A percentile compares a stretch with the other conserved stretches of the same genome.
phyloP scores from a whole-genome alignment of 2,888 invertebrate species.

The Muscina levida region DNA sequence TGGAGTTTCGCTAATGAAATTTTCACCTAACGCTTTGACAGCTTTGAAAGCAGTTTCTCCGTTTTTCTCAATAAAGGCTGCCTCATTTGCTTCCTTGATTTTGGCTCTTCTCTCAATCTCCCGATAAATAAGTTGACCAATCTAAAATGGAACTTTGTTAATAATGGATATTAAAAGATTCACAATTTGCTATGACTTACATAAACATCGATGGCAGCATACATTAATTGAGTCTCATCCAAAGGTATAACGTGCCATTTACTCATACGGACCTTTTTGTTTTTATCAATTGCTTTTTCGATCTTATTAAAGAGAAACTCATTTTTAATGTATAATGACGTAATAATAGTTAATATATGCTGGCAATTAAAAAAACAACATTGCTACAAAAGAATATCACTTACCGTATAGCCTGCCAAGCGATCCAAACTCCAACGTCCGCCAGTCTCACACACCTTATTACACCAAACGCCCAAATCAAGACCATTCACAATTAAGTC shows the following conservation, averaged over 20 bases:
- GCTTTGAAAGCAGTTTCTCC: constrained; percentile 76
- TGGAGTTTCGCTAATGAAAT: constrained; percentile 67
- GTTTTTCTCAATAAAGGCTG: constrained; percentile 73
- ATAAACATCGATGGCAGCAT: constrained; percentile 85
- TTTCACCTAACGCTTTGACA: constrained; percentile 75
- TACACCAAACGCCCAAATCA: constrained; percentile 83
- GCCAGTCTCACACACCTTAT: constrained; percentile 80
- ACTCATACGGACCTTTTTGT: constrained; percentile 82
- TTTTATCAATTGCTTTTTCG: constrained; percentile 81
- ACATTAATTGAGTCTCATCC: constrained; percentile 81
- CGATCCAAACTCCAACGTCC: constrained; percentile 84
- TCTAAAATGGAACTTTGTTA: constrained; percentile 68
- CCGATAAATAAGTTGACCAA: constrained; percentile 78
- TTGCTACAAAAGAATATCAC: constrained; percentile 38
- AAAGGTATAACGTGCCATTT: constrained; percentile 83
- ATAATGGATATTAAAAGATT: background rate
- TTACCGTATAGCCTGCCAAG: constrained; percentile 82
- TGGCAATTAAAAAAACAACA: no score
- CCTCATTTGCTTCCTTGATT: constrained; percentile 71
- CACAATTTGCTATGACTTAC: constrained; percentile 81
- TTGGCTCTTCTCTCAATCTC: constrained; percentile 73
- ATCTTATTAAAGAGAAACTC: constrained; percentile 75
- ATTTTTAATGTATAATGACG: no score
- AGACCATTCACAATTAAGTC: constrained; percentile 82
- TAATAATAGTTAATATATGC: no score